phyloP scores from a whole-genome alignment of 2,797 vertebrate species.

The Petrocephalus schoutedeni region DNA sequence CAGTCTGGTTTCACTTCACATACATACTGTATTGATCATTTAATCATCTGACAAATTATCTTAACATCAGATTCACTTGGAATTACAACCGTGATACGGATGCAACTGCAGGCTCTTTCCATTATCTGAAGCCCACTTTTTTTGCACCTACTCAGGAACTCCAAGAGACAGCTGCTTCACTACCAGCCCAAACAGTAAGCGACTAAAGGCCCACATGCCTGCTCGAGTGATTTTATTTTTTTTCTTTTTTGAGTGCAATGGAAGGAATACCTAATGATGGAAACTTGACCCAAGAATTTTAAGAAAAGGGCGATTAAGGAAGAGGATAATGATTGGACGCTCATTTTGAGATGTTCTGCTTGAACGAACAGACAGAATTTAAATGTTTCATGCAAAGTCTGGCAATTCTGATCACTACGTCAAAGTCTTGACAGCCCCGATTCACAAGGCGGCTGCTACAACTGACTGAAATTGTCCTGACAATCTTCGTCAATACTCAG shows the following conservation, averaged over 20 bases:
- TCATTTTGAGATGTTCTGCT: slow-evolving; percentile 2
- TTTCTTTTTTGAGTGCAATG: neutral
- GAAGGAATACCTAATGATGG: neutral
- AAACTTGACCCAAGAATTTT: slow-evolving; percentile 6
- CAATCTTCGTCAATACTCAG: slow-evolving; percentile 29
- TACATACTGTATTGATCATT: neutral
- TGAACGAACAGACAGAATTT: slow-evolving; percentile 10
- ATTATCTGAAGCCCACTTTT: neutral
- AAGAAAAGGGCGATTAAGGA: neutral
- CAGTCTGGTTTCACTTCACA: neutral
- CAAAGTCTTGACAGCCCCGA: neutral
- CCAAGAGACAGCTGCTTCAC: neutral
- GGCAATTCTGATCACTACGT: neutral
- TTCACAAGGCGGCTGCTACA: neutral
- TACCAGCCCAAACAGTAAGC: neutral
- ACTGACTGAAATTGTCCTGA: slow-evolving; percentile 20
- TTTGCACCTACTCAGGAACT: neutral
- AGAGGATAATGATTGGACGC: neutral
- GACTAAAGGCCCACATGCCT: neutral
- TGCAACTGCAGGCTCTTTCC: neutral
- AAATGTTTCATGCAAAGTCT: neutral
- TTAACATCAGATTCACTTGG: slow-evolving; percentile 8
- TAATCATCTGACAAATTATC: slow-evolving; percentile 7
- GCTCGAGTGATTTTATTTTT: neutral
- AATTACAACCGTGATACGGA: neutral